A percentile compares a stretch with the other conserved stretches of the same genome.
These are phyloP conservation scores for Mythimna vitellina DNA, from an alignment of 2,888 invertebrate species.

Conservation along the genomic window DNA sequence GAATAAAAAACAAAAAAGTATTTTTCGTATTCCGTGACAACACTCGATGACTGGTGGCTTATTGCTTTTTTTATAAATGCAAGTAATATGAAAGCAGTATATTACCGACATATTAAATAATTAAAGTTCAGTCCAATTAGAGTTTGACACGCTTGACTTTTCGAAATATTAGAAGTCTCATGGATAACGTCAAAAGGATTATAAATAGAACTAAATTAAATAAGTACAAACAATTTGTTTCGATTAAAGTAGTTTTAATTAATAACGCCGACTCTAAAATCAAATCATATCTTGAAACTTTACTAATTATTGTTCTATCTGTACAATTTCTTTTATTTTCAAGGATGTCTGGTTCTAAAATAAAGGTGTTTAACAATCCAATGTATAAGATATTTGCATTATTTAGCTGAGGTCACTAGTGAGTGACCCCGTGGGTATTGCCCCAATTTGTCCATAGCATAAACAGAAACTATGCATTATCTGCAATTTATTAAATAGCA, in stretches of 20 bases:
- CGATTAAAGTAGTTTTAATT: conserved; percentile 12
- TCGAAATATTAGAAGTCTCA: conserved; percentile 13
- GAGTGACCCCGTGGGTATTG: background rate
- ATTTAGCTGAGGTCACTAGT: too few relatives aligned
- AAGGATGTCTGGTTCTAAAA: background rate
- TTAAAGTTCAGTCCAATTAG: conserved; percentile 23
- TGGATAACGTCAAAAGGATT: conserved; percentile 7
- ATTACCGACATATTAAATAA: background rate
- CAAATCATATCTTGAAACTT: background rate
- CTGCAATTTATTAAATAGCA: background rate
- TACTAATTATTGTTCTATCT: conserved; percentile 5
- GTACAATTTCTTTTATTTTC: background rate
- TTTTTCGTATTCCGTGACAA: background rate
- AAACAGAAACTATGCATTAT: background rate
- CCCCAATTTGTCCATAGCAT: background rate
- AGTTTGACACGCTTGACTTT: background rate
- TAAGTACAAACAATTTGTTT: background rate
- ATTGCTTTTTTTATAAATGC: background rate
- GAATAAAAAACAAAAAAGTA: background rate
- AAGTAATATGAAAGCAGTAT: background rate
- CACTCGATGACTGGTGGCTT: background rate
- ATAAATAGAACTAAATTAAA: conserved; percentile 5
- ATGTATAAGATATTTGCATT: background rate
- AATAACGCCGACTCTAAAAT: conserved; percentile 3
- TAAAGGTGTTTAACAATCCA: background rate